Evolutionary conservation across 2,113 vertebrate species (phyloP).

Genomic region (Dicaeum eximium): DNA sequence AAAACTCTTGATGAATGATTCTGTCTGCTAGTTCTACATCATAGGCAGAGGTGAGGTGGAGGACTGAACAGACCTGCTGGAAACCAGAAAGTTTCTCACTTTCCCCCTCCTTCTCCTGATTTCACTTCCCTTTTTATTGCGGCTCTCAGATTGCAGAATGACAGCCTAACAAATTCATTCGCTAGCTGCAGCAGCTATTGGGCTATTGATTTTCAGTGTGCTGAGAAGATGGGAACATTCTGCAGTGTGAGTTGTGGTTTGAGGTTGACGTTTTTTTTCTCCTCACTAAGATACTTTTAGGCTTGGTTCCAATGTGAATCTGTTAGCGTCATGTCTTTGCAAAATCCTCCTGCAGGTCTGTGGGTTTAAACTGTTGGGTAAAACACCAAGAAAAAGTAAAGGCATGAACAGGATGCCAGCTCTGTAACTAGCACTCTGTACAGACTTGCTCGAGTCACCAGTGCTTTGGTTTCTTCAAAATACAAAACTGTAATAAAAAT

Average conservation of each 20-base stretch:
- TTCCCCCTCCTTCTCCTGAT: not conserved
- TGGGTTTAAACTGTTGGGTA: not conserved
- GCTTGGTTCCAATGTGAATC: not conserved
- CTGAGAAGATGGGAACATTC: conserved; percentile 46
- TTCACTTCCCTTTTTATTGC: conserved; percentile 13
- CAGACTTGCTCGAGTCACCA: not conserved
- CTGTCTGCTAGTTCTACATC: not conserved
- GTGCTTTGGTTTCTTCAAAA: not conserved
- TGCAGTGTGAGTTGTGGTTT: conserved; percentile 37
- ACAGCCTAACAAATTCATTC: conserved; percentile 50
- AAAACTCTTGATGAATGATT: not conserved
- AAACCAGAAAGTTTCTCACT: not conserved
- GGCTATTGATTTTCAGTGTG: conserved; percentile 62
- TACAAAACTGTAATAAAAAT: not conserved
- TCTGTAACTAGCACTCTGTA: not conserved
- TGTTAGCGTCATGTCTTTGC: not conserved
- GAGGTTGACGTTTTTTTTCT: conserved; percentile 1
- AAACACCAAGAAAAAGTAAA: not conserved
- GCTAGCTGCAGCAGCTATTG: conserved; percentile 32
- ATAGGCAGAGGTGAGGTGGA: not conserved
- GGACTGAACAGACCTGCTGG: not conserved
- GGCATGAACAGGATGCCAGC: not conserved
- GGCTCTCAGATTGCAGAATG: conserved; percentile 22
- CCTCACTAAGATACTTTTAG: not conserved
- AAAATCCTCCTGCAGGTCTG: not conserved